Conservation (phyloP, 1,140 invertebrate genomes). For the Diachasma alloeum region DNA sequence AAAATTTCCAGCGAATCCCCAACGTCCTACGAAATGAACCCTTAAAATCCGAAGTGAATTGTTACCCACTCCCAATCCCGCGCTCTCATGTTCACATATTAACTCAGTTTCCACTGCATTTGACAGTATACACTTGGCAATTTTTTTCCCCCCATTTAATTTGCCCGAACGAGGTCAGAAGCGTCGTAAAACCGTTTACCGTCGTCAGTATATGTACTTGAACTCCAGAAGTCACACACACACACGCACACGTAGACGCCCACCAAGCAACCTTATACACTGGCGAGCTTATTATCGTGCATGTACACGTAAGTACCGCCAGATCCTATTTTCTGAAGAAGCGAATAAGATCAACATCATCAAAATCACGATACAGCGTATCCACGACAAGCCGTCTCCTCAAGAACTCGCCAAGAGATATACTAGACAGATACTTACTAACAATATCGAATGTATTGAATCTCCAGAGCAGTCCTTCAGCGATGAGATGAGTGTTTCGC, state of each 20-base stretch:
- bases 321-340: not conserved
- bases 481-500: not conserved
- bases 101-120: not conserved
- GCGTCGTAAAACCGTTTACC: slow-evolving; percentile 2
- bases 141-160: slow-evolving; percentile 4
- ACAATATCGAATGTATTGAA: not conserved
- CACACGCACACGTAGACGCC: not conserved
- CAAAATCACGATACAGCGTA: not conserved
- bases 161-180: slow-evolving; percentile 1
- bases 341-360: slow-evolving; percentile 1
- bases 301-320: not conserved
- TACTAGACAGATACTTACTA: not conserved
- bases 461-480: not conserved
- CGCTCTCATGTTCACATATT: not conserved
- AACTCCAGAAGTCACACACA: not conserved
- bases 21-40: too few relatives aligned
- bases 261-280: not conserved
- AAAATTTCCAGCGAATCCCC: too few relatives aligned
- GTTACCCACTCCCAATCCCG: not conserved
- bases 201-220: not conserved
- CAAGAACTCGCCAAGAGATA: not conserved
- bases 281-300: not conserved
- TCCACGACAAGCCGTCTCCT: not conserved
- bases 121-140: not conserved
- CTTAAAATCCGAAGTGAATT: not conserved